Conservation (phyloP, 1,140 invertebrate genomes). For the Drosophila teissieri region DNA sequence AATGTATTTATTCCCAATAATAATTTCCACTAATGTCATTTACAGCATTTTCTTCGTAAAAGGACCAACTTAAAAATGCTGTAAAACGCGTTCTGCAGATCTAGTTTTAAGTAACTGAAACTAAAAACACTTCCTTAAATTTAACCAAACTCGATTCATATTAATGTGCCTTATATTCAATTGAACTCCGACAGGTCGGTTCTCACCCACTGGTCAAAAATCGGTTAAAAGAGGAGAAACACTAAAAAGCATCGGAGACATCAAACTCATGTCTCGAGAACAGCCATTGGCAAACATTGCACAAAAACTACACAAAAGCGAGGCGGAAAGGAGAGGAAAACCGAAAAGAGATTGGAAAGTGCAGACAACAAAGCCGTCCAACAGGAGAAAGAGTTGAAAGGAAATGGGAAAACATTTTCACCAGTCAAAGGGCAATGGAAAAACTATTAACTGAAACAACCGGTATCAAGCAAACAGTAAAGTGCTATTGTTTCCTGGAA, state of each 20-base stretch:
- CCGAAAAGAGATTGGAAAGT: constrained; percentile 29
- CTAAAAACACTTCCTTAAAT: neutral
- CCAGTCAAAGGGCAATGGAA: constrained; percentile 42
- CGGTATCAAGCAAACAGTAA: constrained; percentile 33
- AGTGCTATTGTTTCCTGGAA: constrained; percentile 23
- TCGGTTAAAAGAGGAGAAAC: constrained; percentile 21
- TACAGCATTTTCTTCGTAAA: too few relatives aligned
- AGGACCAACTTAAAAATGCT: too few relatives aligned
- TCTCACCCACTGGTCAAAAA: neutral
- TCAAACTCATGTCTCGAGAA: constrained; percentile 64
- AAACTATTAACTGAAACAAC: constrained; percentile 35
- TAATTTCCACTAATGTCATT: too few relatives aligned
- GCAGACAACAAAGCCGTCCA: constrained; percentile 33
- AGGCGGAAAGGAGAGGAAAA: constrained; percentile 9
- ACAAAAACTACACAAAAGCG: constrained; percentile 40
- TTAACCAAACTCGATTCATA: neutral
- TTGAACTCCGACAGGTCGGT: neutral
- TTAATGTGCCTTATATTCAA: neutral
- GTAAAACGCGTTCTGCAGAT: too few relatives aligned
- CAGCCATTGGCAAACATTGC: constrained; percentile 47
- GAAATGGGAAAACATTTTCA: constrained; percentile 30
- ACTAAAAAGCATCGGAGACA: constrained; percentile 65
- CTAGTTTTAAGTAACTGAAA: too few relatives aligned
- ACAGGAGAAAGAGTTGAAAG: constrained; percentile 16
- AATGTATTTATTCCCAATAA: too few relatives aligned